Evolutionary conservation across 2,888 invertebrate species (phyloP), one percentile per base, ranked within the genome.

Genomic region (Rhodophaea formosa): DNA sequence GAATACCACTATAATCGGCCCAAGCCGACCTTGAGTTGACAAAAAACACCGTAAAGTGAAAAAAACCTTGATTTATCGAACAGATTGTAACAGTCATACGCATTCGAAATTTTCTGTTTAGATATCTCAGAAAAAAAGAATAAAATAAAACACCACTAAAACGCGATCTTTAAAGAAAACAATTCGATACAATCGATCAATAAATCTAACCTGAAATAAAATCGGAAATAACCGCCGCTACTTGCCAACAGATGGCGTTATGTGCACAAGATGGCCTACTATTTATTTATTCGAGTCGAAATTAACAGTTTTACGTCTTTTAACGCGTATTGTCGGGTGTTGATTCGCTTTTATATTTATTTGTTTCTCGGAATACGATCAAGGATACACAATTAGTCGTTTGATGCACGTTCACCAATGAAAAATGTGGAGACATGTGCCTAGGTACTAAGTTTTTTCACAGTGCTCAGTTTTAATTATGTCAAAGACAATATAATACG

Each of bases 271-370:
- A 58, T 52, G 56, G 59, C 58, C 16, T 39, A 46, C 1, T 54
- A 60, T 61, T 60, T 63, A 56, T 63, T 63, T 63, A 44, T 60
- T 42, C 55, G 53, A n/a, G 47, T 23, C 57, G 15, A 39, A 60
- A 59, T 59, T 58, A 61, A 49, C 58, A 14, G 45, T 51, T 62
- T 59, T 56, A 62, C 56, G 52, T 49, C 29, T 58, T 62, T 56
- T 39, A 51, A 46, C 57, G 56, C 51, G 56, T 53, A 59, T 62
- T 62, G 58, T 57, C 10, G 54, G 32, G n/a, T 42, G 53, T 53
- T 56, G 29, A 56, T 30, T 23, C 42, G 10, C 12, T 23, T 56
- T 49, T 56, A 49, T 39, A 51, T 56, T n/a, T 55, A 16, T 47
- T 49, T 51, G 42, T 49, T 56, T 47, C 49, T 10, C 43, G 42